A percentile compares a stretch with the other conserved stretches of the same genome.
Conservation (phyloP, 2,113 vertebrate species). For the Gobius niger region DNA sequence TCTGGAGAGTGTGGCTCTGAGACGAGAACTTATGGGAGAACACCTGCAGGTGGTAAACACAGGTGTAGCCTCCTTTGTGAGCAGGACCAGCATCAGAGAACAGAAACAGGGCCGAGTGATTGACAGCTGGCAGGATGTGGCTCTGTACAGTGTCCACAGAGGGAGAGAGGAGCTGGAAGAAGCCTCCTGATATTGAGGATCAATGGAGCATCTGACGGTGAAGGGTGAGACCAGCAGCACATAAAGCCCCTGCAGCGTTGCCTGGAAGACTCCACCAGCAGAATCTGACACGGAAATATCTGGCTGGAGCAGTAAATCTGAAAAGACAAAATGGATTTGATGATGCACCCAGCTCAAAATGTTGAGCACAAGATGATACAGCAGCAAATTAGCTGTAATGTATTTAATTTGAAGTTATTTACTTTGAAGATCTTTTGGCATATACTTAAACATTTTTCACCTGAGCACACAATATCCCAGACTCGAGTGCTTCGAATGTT, state of each 20-base stretch:
- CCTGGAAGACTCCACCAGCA: not conserved
- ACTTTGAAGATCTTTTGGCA: no score
- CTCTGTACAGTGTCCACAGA: not conserved
- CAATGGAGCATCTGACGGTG: constrained; percentile 10
- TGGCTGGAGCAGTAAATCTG: constrained; percentile 13
- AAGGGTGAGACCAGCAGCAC: constrained; percentile 16
- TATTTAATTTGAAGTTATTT: not conserved
- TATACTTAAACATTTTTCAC: no score
- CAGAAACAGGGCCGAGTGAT: not conserved
- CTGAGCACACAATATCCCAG: no score
- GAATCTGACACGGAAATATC: not conserved
- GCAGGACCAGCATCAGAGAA: not conserved
- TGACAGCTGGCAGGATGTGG: not conserved
- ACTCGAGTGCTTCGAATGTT: no score
- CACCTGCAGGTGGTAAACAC: not conserved
- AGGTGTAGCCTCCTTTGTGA: not conserved
- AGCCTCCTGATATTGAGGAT: constrained; percentile 24
- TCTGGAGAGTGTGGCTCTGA: not conserved
- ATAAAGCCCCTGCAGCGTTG: not conserved
- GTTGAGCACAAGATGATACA: no score
- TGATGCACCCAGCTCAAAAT: not conserved
- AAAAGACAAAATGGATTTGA: not conserved
- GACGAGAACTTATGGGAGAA: not conserved
- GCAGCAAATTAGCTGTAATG: no score
- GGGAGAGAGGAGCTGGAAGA: constrained; percentile 26